Base-by-base conservation (phyloP, 30 jellyfish, hydroid and myxozoan species). In the Calvadosia cruxmelitensis region DNA sequence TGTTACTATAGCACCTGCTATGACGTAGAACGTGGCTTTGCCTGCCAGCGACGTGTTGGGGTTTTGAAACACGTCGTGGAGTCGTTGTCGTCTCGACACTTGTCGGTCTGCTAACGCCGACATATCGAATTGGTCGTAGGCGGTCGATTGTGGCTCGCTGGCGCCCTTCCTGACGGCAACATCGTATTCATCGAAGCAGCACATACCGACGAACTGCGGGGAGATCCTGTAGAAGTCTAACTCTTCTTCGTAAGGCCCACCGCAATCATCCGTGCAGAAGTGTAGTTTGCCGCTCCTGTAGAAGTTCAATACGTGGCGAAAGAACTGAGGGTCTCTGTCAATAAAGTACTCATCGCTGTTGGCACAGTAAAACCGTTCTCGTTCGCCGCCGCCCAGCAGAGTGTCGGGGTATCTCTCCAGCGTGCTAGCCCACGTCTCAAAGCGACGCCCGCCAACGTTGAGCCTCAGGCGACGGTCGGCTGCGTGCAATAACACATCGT, bases 401-500 rank as follows among this genome's bases (percentile, higher is more conserved):
- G 93, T 80, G 68, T 72, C 70, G 32, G 93, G 93, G 50, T 25
- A 80, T 34, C 64, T 76, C 30, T 83, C 64, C 52, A 80, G 35
- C n/a, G 93, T 80, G 62, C 93, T 80, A 33, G 72, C 85, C 93
- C 84, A 72, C 33, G 93, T 80, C 66, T 80, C 85, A 63, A 80
- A 80, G 48, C 64, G 66, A 25, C 85, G 76, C 29, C 93, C 93
- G 33, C 93, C 93, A 52, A 80, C 85, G 27, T 80, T 80, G 67
- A 80, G 68, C 50, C 70, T 69, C 32, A 80, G 73, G 0, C 82
- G 80, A 10, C 71, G 81, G 25, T 80, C 93, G 33, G 85, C 53
- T 73, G 79, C 57, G 24, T 49, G 67, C 29, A 49, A 77, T 25
- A 50, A 49, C 27, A 52, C 34, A 33, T 34, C 66, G 3, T 26